Base-by-base conservation (phyloP, 1,140 invertebrate genomes). In the Belonocnema kinseyi region DNA sequence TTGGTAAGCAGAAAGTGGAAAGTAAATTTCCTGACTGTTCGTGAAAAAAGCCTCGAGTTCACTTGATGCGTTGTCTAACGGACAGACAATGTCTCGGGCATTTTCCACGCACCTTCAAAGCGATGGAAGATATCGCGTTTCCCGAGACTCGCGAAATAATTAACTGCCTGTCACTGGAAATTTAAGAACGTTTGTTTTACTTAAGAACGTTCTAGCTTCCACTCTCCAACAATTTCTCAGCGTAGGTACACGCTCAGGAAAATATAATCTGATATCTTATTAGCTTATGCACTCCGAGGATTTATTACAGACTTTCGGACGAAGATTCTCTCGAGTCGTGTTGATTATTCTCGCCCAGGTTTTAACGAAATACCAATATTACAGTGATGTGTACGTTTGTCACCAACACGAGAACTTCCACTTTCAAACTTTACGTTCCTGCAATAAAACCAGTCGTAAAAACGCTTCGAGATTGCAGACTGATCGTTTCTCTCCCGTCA, bases 181-280 rank as follows among this genome's bases (percentile, higher is more conserved):
- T 82, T 84, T 82, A 82, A 84, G 83, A 84, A 78, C 81, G 83
- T 84, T 84, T 84, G 81, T 82, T 84, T 82, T 84, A 84, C 81
- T 84, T 81, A 81, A 77, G 74, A 84, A 78, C 81, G 75, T 72
- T 70, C n/a, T 26, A 14, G 75, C 74, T 73, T 74, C 56, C 72
- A 81, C 78, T 79, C 77, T 75, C 40, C 56, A 77, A 81, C 82
- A 54, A 81, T 82, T 74, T 81, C 80, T 78, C 77, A 77, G 73
- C 54, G 80, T n/a, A n/a, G n/a, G n/a, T 79, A 78, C 78, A 61
- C 76, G 76, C 75, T 75, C 77, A 74, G 71, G 74, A 56, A 74
- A 77, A 80, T 83, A 83, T 80, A 83, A 83, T 80, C 82, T 78
- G 82, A 83, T 84, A 84, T 82, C 82, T 80, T 82, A 84, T 84